phyloP scores from a whole-genome alignment of 2,888 invertebrate species.

The Tetanocera ferruginea region DNA sequence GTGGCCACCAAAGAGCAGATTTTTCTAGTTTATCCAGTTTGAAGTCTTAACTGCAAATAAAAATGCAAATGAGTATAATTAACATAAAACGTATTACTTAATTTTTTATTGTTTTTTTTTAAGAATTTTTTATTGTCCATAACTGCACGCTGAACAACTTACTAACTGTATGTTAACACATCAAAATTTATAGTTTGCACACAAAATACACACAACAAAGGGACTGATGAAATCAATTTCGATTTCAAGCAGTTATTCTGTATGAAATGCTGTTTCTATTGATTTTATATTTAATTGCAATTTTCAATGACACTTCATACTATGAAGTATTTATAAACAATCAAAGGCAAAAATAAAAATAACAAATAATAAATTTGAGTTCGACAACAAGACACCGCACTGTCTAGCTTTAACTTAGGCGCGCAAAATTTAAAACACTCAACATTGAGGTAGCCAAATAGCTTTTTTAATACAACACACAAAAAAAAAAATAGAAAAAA shows the following conservation, averaged over 20 bases:
- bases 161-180: too few species aligned
- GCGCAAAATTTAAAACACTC: slow-evolving; percentile 19
- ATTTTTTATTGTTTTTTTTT: too few species aligned
- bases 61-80: slow-evolving; percentile 19
- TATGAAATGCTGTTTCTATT: neutral
- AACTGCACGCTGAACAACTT: neutral
- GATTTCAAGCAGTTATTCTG: neutral
- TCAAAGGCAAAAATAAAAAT: too few species aligned
- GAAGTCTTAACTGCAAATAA: slow-evolving; percentile 51
- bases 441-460: too few species aligned
- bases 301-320: too few species aligned
- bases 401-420: slow-evolving; percentile 11
- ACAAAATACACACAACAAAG: too few species aligned
- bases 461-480: neutral
- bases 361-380: neutral
- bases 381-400: neutral
- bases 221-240: slow-evolving; percentile 1
- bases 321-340: too few species aligned
- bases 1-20: slow-evolving; percentile 47
- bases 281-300: too few species aligned
- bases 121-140: neutral
- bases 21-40: slow-evolving; percentile 63
- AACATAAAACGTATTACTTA: neutral
- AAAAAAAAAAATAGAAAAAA: slow-evolving; percentile 3
- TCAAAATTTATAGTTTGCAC: too few species aligned